phyloP scores from a whole-genome alignment of 64 coral and sea anemone species.

The Orbicella faveolata region DNA sequence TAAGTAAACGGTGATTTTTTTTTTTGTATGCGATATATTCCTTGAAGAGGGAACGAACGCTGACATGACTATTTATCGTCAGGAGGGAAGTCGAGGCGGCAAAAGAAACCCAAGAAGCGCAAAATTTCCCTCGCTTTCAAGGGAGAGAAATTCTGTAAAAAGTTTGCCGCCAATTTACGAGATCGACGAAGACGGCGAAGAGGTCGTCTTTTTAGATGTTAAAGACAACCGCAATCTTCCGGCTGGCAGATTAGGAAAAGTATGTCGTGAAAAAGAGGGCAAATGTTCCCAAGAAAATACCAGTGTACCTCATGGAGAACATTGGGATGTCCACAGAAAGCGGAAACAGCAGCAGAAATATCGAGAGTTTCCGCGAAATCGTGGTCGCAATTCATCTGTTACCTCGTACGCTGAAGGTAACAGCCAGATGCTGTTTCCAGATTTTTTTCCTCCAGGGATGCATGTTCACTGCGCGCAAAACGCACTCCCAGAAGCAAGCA shows the following conservation, averaged over 20 bases:
- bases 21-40: background rate
- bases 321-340: background rate
- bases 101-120: conserved; percentile 11
- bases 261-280: background rate
- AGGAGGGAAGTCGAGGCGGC: background rate
- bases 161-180: conserved; percentile 27
- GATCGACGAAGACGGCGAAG: conserved; percentile 32
- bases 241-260: conserved; percentile 4
- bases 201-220: background rate
- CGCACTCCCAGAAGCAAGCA: conserved; percentile 23
- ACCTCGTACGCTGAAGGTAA: background rate
- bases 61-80: conserved; percentile 35
- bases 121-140: conserved; percentile 27
- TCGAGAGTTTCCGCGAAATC: conserved; percentile 18
- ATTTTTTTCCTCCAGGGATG: conserved; percentile 45
- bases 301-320: background rate
- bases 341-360: background rate
- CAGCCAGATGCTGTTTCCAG: conserved; percentile 36
- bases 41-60: background rate
- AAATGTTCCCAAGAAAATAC: background rate
- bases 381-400: conserved; percentile 9
- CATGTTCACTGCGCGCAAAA: conserved; percentile 36
- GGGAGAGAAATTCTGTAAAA: conserved; percentile 22
- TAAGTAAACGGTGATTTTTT: background rate
- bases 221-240: background rate